Evolutionary conservation across 2,888 invertebrate genomes (phyloP), one percentile per base, ranked within the genome.

Genomic region (Dicyrtomina minuta): DNA sequence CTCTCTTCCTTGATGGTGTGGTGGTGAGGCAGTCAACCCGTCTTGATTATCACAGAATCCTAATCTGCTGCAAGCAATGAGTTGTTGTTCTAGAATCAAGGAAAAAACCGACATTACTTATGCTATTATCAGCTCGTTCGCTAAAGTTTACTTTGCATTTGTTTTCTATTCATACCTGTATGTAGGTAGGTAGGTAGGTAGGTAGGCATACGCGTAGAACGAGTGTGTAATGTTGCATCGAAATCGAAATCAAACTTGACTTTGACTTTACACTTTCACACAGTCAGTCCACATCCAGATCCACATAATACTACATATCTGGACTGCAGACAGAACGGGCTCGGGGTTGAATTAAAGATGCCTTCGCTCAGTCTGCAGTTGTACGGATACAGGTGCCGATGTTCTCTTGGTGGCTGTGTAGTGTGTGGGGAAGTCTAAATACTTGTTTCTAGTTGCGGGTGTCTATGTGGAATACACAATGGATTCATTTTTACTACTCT

Each of bases 101-200:
- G 27, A 49, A 53, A 49, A 53, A 65, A 65, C 56, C 65, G 65
- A 65, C 65, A 53, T 13, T 43, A 43, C 55, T 55, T 65, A 55
- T 65, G 56, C 65, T 65, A 65, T 65, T 65, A 65, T 65, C 65
- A 65, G 65, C 65, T 65, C 65, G 55, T 65, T 65, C 65, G 65
- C 65, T 65, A 65, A 65, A 65, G 65, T 64, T 64, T 27, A 53
- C 61, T 61, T 46, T 46, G 27, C 59, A 41, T 59, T 39, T 39
- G 17, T 5, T 15, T 27, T 56, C 24, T n/a, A n/a, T n/a, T n/a
- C n/a, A n/a, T n/a, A n/a, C n/a, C 22, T 20, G 49, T 49, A 49
- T 22, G 53, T 33, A 33, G 33, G 4, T 8, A 33, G n/a, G n/a
- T 33, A 33, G 33, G 33, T 33, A 33, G 4, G 8, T 33, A 33